Conservation (phyloP, 2,113 vertebrate species). For the Coreoperca whiteheadi region DNA sequence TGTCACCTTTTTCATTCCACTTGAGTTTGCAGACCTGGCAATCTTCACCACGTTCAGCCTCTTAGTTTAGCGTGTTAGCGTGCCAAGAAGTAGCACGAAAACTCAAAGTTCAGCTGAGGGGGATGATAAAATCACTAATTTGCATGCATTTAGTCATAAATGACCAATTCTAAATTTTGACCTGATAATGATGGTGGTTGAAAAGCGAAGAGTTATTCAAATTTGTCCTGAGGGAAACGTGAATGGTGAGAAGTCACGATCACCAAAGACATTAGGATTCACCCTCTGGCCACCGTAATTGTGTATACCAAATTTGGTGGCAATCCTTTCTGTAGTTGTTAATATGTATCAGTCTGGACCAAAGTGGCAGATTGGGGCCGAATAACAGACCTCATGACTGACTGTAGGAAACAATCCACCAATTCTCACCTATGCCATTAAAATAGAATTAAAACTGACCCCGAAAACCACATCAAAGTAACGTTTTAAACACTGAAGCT, state of each 20-base stretch:
- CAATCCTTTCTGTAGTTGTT: neutral
- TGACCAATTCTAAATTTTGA: neutral
- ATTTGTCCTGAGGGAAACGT: no score
- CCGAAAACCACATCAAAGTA: neutral
- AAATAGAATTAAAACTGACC: neutral
- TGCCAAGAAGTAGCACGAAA: no score
- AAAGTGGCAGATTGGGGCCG: neutral
- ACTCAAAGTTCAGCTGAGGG: no score
- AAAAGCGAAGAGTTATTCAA: neutral
- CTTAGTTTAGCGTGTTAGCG: neutral
- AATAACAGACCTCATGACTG: neutral
- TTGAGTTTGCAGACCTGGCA: neutral
- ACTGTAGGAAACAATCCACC: neutral
- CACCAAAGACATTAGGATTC: no score
- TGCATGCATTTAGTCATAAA: no score
- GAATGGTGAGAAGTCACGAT: no score
- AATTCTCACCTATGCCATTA: neutral
- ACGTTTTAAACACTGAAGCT: neutral
- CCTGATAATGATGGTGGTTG: neutral
- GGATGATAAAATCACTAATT: no score
- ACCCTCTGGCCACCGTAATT: neutral
- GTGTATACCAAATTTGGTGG: neutral
- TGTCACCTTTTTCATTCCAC: no score
- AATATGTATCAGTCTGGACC: neutral
- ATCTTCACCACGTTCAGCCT: neutral